Conservation (phyloP, 2,888 invertebrate species). For the Hoplodrina blanda region DNA sequence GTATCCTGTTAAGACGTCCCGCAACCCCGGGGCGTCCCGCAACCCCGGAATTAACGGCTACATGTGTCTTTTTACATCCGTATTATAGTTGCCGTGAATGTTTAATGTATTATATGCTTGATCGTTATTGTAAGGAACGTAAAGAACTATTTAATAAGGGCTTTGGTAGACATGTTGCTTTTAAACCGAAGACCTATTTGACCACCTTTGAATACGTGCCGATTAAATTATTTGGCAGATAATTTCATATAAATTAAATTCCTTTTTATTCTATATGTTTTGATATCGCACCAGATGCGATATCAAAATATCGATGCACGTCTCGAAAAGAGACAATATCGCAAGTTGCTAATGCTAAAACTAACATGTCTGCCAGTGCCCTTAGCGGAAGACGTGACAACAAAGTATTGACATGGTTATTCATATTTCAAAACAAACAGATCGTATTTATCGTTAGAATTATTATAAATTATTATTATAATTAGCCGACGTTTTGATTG, state of each 20-base stretch:
- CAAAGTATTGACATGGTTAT: constrained; percentile 6
- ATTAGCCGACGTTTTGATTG: neutral
- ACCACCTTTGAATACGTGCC: too few relatives aligned
- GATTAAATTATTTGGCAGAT: too few relatives aligned
- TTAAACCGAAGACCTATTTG: neutral
- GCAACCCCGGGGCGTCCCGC: too few relatives aligned
- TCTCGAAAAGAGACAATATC: too few relatives aligned
- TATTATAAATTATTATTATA: constrained; percentile 17
- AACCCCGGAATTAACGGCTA: too few relatives aligned
- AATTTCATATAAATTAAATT: too few relatives aligned
- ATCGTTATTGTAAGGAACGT: constrained; percentile 3
- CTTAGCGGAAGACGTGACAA: neutral
- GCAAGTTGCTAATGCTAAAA: neutral
- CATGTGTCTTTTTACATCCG: too few relatives aligned
- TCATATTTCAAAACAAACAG: constrained; percentile 13
- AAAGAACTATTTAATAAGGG: constrained; percentile 1
- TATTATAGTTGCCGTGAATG: neutral
- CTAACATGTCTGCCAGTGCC: neutral
- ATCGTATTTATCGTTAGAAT: constrained; percentile 12
- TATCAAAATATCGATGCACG: too few relatives aligned
- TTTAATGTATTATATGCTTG: constrained; percentile 11
- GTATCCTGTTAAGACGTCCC: too few relatives aligned
- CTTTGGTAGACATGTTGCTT: neutral
- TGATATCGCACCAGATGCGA: too few relatives aligned
- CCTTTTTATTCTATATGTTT: too few relatives aligned